Percentiles rank a stretch among this genome's conserved stretches.
Conservation (phyloP, 2,113 vertebrate genomes). For the Daphoenositta chrysoptera region DNA sequence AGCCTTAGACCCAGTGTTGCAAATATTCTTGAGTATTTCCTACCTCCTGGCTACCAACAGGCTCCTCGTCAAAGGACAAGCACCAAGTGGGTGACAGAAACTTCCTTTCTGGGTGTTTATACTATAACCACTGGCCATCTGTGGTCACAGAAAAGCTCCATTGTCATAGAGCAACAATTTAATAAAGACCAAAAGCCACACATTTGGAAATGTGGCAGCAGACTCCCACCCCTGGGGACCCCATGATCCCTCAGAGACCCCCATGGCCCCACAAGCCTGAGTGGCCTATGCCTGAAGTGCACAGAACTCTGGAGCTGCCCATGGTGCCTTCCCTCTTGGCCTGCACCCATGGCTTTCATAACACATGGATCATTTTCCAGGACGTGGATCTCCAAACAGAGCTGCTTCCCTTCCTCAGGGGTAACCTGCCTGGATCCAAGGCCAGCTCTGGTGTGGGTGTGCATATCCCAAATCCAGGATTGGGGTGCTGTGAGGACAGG, state of each 20-base stretch:
- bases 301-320: not conserved
- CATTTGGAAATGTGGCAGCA: not conserved
- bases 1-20: not conserved
- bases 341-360: not conserved
- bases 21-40: not conserved
- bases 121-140: not conserved
- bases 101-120: not conserved
- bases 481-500: not conserved
- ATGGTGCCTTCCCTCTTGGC: not conserved
- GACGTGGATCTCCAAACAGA: not conserved
- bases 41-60: not conserved
- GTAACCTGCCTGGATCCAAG: not conserved
- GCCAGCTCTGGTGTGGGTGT: not conserved
- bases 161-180: not conserved
- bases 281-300: not conserved
- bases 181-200: not conserved
- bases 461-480: accelerated
- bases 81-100: not conserved
- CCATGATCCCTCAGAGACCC: not conserved
- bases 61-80: not conserved
- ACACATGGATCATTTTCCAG: not conserved
- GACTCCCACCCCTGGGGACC: not conserved
- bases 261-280: not conserved
- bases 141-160: not conserved
- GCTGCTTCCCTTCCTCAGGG: not conserved